These are phyloP conservation scores for Drosophila antonietae DNA, from an alignment of 2,888 invertebrate species.

Conservation along the genomic window DNA sequence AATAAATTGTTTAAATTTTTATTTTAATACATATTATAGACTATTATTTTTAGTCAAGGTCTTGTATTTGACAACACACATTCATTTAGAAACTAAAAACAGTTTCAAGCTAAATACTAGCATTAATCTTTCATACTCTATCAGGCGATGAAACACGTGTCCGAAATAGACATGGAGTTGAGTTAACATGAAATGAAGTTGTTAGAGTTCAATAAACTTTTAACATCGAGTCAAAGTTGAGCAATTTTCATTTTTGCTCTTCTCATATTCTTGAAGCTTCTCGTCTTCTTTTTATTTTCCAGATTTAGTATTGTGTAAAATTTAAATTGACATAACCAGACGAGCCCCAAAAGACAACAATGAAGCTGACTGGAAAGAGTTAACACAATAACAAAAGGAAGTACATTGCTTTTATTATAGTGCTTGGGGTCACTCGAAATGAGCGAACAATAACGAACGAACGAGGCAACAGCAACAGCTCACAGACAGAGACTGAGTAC, in stretches of 20 bases:
- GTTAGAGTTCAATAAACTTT: constrained; percentile 68
- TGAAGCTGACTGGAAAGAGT: constrained; percentile 48
- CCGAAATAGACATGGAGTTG: constrained; percentile 22
- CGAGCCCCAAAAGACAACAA: constrained; percentile 38
- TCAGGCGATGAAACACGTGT: constrained; percentile 32
- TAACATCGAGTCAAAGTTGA: constrained; percentile 49
- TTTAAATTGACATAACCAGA: constrained; percentile 68
- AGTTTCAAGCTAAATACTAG: neutral
- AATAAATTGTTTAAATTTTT: neutral
- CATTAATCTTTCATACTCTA: constrained; percentile 56
- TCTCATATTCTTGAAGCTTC: constrained; percentile 30
- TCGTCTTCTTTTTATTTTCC: constrained; percentile 10
- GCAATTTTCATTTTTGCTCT: constrained; percentile 64
- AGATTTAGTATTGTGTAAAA: constrained; percentile 37
- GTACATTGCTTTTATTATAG: constrained; percentile 34
- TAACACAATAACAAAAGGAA: constrained; percentile 25
- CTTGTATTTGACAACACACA: neutral
- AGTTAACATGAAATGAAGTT: constrained; percentile 23
- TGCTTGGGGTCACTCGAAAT: constrained; percentile 61
- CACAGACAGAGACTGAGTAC: neutral
- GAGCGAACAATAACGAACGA: constrained; percentile 57
- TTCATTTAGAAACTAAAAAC: neutral
- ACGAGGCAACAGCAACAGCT: constrained; percentile 17
- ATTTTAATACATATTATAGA: neutral
- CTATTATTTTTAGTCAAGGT: neutral